Evolutionary conservation across 2,797 vertebrate species (phyloP).

Genomic region (Linurgus olivaceus): DNA sequence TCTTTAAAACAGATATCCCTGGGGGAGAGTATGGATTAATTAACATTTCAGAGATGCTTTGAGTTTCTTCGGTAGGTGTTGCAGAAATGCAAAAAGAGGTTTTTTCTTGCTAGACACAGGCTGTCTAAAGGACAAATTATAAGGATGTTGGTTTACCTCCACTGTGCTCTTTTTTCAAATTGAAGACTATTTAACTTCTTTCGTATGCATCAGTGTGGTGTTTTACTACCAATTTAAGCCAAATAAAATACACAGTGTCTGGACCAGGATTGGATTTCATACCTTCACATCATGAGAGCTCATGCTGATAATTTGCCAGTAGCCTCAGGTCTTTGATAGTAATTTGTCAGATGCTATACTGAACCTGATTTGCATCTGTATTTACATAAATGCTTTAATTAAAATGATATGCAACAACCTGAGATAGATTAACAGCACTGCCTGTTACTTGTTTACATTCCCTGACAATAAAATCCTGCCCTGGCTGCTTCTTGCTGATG

Average conservation of each 20-base stretch:
- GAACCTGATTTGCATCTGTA: slow-evolving; percentile 52
- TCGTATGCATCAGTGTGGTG: background rate
- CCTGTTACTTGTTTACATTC: slow-evolving; percentile 24
- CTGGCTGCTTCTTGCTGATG: background rate
- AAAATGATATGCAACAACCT: slow-evolving; percentile 25
- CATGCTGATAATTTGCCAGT: slow-evolving; percentile 25
- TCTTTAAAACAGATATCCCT: slow-evolving; percentile 34
- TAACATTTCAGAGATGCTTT: slow-evolving; percentile 43
- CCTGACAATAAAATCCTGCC: background rate
- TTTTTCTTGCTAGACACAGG: background rate
- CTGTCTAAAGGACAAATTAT: background rate
- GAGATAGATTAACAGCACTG: background rate
- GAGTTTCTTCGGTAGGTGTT: slow-evolving; percentile 42
- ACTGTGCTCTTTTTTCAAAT: background rate
- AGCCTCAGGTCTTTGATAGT: slow-evolving; percentile 26
- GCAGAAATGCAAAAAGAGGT: background rate
- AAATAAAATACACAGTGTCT: background rate
- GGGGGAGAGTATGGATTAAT: slow-evolving; percentile 46
- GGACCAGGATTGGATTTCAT: background rate
- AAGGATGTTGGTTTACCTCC: slow-evolving; percentile 6
- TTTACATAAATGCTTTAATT: slow-evolving; percentile 65
- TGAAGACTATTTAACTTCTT: background rate
- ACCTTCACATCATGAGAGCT: background rate
- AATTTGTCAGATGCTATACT: slow-evolving; percentile 51
- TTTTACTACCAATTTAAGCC: background rate